These are phyloP conservation scores for Rhogogaster chlorosoma DNA, from an alignment of 2,888 invertebrate genomes.

Conservation along the genomic window DNA sequence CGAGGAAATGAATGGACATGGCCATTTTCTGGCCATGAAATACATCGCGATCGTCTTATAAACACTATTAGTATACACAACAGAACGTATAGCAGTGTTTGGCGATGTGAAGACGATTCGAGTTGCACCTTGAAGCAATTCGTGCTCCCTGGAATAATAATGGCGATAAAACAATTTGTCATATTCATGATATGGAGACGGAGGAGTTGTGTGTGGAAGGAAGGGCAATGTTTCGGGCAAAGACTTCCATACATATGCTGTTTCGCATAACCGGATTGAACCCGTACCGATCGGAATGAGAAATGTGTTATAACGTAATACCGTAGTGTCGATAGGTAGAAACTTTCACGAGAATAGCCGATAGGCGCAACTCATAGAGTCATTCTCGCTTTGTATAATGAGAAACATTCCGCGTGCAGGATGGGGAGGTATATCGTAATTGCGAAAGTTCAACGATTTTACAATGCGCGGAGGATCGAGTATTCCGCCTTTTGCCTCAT, in stretches of 20 bases:
- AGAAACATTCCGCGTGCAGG: neutral
- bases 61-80: neutral
- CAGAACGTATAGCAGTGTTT: neutral
- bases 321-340: neutral
- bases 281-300: neutral
- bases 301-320: neutral
- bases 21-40: neutral
- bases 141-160: neutral
- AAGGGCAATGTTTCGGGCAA: neutral
- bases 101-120: neutral
- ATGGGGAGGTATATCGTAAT: neutral
- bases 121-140: neutral
- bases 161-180: neutral
- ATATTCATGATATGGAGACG: neutral
- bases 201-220: neutral
- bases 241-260: neutral
- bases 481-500: neutral
- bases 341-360: neutral
- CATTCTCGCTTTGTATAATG: neutral
- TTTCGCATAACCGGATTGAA: neutral
- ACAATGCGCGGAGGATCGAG: neutral
- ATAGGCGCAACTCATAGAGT: neutral
- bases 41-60: neutral
- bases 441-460: neutral
- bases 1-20: neutral